Conservation (phyloP, 2,113 vertebrate genomes). For the Fregata magnificens region DNA sequence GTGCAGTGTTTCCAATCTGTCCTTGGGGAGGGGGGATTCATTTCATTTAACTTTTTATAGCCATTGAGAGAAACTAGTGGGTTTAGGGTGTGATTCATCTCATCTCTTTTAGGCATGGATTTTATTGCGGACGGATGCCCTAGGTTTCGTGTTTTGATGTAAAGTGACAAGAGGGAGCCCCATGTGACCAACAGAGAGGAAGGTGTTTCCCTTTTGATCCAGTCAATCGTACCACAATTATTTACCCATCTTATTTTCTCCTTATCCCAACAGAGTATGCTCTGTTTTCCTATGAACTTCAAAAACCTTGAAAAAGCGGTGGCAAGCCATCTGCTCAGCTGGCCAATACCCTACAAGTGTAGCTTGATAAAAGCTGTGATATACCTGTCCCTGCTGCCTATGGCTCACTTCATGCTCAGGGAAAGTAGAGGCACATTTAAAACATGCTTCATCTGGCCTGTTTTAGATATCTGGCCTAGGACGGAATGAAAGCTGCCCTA, state of each 20-base stretch:
- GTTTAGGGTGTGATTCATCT: background rate
- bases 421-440: background rate
- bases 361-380: background rate
- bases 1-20: background rate
- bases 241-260: background rate
- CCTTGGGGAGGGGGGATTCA: fast-evolving
- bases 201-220: background rate
- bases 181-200: background rate
- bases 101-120: background rate
- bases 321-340: background rate
- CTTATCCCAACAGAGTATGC: background rate
- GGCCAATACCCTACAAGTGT: background rate
- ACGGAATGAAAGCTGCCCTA: background rate
- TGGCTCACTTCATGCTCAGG: background rate
- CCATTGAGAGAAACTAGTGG: background rate
- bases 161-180: background rate
- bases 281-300: background rate
- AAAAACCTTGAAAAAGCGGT: background rate
- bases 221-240: background rate
- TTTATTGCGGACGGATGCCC: background rate
- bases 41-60: background rate
- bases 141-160: background rate
- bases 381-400: background rate
- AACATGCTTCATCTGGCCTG: background rate
- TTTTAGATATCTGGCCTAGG: background rate